Base-by-base conservation (phyloP, 2,888 invertebrate species). In the Phragmatobia fuliginosa region DNA sequence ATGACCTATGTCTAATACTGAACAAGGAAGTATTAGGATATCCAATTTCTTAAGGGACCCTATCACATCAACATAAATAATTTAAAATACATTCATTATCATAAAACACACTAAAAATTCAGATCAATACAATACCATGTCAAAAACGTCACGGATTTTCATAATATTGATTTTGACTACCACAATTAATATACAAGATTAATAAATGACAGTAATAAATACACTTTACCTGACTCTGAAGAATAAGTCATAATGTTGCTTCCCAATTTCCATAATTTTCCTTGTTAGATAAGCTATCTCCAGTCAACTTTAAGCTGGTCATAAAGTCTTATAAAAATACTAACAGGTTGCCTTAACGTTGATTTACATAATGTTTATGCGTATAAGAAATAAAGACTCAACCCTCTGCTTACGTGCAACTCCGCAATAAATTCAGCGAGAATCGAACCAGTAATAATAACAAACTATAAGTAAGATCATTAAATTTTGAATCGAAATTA, bases 401-500 rank as follows among this genome's bases (percentile, higher is more conserved):
- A 63, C 63, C 38, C 63, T 33, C 32, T 63, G 36, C 67, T 72
- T 59, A 41, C 71, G 71, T 72, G 71, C 68, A 59, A 72, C 45
- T 32, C 16, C 2, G 62, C 71, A 52, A 68, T 72, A 66, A 68
- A 61, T 71, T 62, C 64, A 64, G 60, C 28, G 63, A 52, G 62
- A 70, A 70, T 70, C 69, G 67, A 73, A 74, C 67, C 72, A 61
- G 71, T 76, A 79, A 79, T 75, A 80, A 82, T 81, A 81, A 56
- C 28, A 56, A 79, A 71, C 72, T 76, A 81, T 79, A 74, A 76
- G 74, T 76, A 71, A 78, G 73, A 81, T 81, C 81, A 81, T 81
- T 81, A 76, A 78, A 81, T 71, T 79, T 76, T 78, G 79, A 75
- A 82, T 82, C 75, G 73, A 79, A 84, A 83, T 78, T 87, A 90